Evolutionary conservation across 2,888 invertebrate genomes (phyloP).

Genomic region (Andrena praecox): DNA sequence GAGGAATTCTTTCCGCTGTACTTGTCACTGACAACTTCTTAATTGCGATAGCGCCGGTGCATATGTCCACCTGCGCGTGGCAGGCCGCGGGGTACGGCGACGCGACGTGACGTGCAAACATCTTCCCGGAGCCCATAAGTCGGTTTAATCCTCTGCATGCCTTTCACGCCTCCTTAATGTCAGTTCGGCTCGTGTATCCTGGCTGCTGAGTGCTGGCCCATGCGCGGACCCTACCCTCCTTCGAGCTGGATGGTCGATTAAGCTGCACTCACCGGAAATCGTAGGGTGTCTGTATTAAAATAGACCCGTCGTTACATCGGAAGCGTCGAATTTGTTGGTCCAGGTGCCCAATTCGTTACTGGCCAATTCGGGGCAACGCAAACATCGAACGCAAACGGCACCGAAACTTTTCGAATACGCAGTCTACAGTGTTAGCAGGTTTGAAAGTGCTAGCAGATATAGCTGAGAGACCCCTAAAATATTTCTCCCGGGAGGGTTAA

Average conservation of each 20-base stretch:
- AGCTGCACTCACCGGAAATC: neutral
- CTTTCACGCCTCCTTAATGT: constrained; percentile 58
- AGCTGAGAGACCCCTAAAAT: neutral
- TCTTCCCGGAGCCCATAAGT: constrained; percentile 45
- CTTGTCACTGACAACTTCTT: constrained; percentile 14
- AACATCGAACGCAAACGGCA: neutral
- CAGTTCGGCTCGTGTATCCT: constrained; percentile 25
- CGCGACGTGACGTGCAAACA: constrained; percentile 47
- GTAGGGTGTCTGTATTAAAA: neutral
- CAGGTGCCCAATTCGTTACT: neutral
- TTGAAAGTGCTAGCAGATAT: neutral
- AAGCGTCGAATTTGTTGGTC: neutral
- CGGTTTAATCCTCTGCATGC: constrained; percentile 44
- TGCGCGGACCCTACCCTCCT: neutral
- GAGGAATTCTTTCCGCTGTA: neutral
- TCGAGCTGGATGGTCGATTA: constrained; percentile 8
- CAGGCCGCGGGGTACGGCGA: neutral
- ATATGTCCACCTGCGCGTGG: neutral
- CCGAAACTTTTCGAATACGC: neutral
- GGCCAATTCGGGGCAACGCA: neutral
- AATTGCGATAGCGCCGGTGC: constrained; percentile 9
- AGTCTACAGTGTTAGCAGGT: neutral
- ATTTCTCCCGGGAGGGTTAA: neutral
- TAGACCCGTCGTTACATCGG: neutral
- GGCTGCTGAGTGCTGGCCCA: neutral